Base-by-base conservation (phyloP, 2,888 invertebrate species). In the Autographa pulchrina region DNA sequence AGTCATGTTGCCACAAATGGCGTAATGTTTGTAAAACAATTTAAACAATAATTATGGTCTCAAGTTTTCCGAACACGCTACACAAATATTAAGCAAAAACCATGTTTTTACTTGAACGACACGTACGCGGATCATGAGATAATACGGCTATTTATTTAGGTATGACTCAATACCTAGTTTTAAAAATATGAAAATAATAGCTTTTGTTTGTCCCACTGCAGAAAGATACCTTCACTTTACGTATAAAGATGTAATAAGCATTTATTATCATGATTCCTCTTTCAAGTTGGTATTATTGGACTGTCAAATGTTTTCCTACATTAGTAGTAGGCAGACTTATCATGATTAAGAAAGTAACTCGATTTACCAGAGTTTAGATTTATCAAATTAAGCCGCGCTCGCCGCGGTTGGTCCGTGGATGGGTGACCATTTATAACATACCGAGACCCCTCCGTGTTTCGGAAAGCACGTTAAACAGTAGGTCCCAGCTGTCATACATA, bases 71-170 rank as follows among this genome's bases (percentile, higher is more conserved):
- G 14, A 18, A 56, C 65, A 66, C 38, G 41, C 61, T 64, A 59
- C 31, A 56, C 72, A 79, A 78, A 75, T 72, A 72, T 72, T 68
- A 43, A 71, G 75, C 43, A 75, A 65, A 77, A 70, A 63, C 48
- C 7, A 52, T 66, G 68, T 79, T 68, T 73, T 75, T 68, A 63
- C 74, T 67, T 56, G 11, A 68, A 66, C 35, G 35, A 68, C 77
- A 78, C 79, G 77, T 78, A 68, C 77, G 75, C 72, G 77, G 75
- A 56, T 60, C 61, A 41, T 66, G 75, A 66, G 79, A 68, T 75
- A 75, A 78, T 75, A 62, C 56, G 25, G 43, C 48, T 63, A 25
- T 78, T 65, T 65, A 71, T 63, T 58, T 54, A 48, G 31, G 54
- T 43, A 20, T 58, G 43, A 59, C 62, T 69, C 31, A n/a, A 18